Evolutionary conservation across 2,797 vertebrate genomes (phyloP).

Genomic region (Echiichthys vipera): DNA sequence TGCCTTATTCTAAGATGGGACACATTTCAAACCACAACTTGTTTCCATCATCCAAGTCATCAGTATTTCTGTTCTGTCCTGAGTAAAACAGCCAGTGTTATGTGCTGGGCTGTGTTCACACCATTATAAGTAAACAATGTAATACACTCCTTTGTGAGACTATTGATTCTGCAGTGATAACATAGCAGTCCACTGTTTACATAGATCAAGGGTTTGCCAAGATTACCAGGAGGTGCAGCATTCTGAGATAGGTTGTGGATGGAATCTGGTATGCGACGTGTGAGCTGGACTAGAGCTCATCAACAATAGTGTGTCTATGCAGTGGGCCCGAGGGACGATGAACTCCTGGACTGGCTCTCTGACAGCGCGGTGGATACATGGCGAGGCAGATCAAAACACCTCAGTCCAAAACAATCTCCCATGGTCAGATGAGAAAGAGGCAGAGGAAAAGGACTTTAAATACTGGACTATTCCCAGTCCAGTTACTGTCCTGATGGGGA

Average conservation of each 20-base stretch:
- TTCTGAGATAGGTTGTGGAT: constrained; percentile 77
- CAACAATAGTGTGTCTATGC: constrained; percentile 74
- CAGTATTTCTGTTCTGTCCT: constrained; percentile 1
- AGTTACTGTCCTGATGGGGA: neutral
- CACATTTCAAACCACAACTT: neutral
- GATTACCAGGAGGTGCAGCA: constrained; percentile 78
- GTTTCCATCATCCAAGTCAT: neutral
- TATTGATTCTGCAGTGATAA: constrained; percentile 67
- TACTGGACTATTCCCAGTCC: neutral
- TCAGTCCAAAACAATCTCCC: constrained; percentile 51
- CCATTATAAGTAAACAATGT: constrained; percentile 56
- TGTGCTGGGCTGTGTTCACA: constrained; percentile 34
- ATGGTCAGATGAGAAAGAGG: neutral
- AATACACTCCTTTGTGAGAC: constrained; percentile 40
- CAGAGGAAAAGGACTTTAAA: neutral
- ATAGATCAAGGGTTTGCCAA: constrained; percentile 77
- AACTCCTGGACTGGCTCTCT: constrained; percentile 44
- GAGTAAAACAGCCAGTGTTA: constrained; percentile 5
- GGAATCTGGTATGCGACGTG: constrained; percentile 70
- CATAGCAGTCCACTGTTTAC: constrained; percentile 71
- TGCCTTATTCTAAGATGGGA: neutral
- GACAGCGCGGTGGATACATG: constrained; percentile 32
- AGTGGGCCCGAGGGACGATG: constrained; percentile 42
- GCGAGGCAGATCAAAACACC: constrained; percentile 46
- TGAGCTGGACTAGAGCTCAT: constrained; percentile 60